Evolutionary conservation across 2,888 invertebrate species (phyloP).

Genomic region (Eupithecia inturbata): DNA sequence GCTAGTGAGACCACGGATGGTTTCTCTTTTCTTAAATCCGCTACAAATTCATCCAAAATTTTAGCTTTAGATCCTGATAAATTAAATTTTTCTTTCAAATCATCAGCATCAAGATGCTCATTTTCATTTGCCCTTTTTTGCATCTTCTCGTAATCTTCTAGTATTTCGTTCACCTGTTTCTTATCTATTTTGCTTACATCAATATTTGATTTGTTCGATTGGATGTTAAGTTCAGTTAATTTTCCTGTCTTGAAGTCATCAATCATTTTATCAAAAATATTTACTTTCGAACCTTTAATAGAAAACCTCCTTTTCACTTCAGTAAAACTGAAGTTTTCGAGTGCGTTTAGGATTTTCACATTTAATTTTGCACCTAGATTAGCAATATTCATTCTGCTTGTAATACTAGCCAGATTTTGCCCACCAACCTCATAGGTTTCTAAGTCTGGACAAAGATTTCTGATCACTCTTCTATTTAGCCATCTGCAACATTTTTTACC

Average conservation of each 20-base stretch:
- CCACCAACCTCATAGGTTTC: background rate
- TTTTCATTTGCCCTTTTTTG: slow-evolving; percentile 33
- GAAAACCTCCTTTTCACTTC: slow-evolving; percentile 3
- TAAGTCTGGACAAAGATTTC: background rate
- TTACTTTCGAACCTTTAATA: background rate
- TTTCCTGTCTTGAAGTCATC: slow-evolving; percentile 3
- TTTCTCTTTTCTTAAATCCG: slow-evolving; percentile 45
- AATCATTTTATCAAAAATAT: background rate
- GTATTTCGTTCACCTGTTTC: slow-evolving; percentile 27
- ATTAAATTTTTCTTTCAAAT: slow-evolving; percentile 46
- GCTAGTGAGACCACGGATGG: slow-evolving; percentile 47
- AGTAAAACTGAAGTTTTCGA: background rate
- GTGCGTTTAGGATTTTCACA: background rate
- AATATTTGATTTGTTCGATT: background rate
- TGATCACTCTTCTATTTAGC: background rate
- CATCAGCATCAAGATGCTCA: slow-evolving; percentile 33
- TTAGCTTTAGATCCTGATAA: slow-evolving; percentile 41
- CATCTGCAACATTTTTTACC: background rate
- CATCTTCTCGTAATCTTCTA: slow-evolving; percentile 34
- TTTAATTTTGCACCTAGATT: background rate
- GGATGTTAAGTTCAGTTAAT: background rate
- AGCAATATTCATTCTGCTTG: background rate
- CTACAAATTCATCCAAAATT: slow-evolving; percentile 47
- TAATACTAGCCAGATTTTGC: background rate
- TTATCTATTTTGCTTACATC: slow-evolving; percentile 41